These are phyloP conservation scores for Delia radicum DNA, from an alignment of 1,140 invertebrate genomes.

Conservation along the genomic window DNA sequence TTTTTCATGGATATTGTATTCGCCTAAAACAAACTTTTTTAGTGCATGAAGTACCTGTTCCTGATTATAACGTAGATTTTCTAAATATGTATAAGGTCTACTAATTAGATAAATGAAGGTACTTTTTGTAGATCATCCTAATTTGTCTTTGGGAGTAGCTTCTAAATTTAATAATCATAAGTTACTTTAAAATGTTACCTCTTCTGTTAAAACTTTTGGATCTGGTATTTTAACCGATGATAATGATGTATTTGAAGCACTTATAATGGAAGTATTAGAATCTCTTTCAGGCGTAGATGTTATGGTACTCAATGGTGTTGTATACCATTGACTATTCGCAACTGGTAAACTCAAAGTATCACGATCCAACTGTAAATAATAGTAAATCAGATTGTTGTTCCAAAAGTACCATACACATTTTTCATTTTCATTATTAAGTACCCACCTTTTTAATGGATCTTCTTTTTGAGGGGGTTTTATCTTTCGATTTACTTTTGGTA, in stretches of 20 bases:
- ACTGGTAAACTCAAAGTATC: conserved; percentile 47
- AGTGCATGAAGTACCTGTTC: too few relatives aligned
- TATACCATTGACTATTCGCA: conserved; percentile 53
- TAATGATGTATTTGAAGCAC: conserved; percentile 45
- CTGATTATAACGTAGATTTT: too few relatives aligned
- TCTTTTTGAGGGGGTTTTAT: conserved; percentile 49
- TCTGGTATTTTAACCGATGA: conserved; percentile 42
- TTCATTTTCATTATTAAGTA: background rate
- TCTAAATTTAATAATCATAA: too few relatives aligned
- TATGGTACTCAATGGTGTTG: conserved; percentile 47
- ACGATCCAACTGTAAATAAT: conserved; percentile 38
- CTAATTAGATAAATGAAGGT: too few relatives aligned
- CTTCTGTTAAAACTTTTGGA: conserved; percentile 52
- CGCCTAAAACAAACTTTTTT: too few relatives aligned
- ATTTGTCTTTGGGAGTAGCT: too few relatives aligned
- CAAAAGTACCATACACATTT: background rate
- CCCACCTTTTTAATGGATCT: conserved; percentile 51
- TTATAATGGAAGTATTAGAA: conserved; percentile 42
- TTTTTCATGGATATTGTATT: too few relatives aligned
- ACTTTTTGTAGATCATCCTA: too few relatives aligned
- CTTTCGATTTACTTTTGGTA: conserved; percentile 50
- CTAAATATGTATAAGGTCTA: too few relatives aligned
- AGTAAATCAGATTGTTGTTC: conserved; percentile 15
- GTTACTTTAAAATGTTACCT: conserved; percentile 35
- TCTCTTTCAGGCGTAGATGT: conserved; percentile 52